Base-by-base conservation (phyloP, 2,797 vertebrate genomes). In the Poeciliopsis paucimaculata region DNA sequence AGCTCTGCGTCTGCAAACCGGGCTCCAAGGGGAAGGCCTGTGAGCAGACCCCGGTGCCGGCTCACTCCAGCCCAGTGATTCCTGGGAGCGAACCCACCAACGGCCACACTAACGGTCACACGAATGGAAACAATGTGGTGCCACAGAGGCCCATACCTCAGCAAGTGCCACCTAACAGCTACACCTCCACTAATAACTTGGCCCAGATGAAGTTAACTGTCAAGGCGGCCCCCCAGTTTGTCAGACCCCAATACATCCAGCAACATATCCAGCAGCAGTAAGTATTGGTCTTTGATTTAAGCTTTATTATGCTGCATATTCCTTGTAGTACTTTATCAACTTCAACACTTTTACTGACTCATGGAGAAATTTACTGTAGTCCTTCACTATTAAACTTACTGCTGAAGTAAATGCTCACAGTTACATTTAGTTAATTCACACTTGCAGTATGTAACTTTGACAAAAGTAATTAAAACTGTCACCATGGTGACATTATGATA, bases 1-100 rank as follows among this genome's bases (percentile, higher is more conserved):
- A 99, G 85, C 95, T 97, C 77, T 99, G 98, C 81, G 96, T 99
- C 88, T 99, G 98, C 87, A 99, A 98, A 83, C 96, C 96, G 13
- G 98, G 97, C 76, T 98, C 97, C 47, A 96, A 96, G 91, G 98
- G 98, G 51, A 97, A 94, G 91, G 92, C 96, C 77, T 99, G 98
- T 73, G 97, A 98, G 89, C 96, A 96, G 73, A 95, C 92, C 82
- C 88, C 89, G 3, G n/a, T 87, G 79, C 95, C 91, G 73, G 73
- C 88, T 41, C 89, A 91, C 53, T 87, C 96, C 89, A 95, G 96
- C 81, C 94, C 96, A 0, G 88, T 93, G 23, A 39, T 77, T 77
- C 91, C 93, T 1, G 91, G 88, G 28, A 93, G 86, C 0, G 94
- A 94, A 49, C 94, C 95, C 84, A 84, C 80, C 79, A 89, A 84